Evolutionary conservation across 2,113 vertebrate genomes (phyloP).

Genomic region (Sterna hirundo): DNA sequence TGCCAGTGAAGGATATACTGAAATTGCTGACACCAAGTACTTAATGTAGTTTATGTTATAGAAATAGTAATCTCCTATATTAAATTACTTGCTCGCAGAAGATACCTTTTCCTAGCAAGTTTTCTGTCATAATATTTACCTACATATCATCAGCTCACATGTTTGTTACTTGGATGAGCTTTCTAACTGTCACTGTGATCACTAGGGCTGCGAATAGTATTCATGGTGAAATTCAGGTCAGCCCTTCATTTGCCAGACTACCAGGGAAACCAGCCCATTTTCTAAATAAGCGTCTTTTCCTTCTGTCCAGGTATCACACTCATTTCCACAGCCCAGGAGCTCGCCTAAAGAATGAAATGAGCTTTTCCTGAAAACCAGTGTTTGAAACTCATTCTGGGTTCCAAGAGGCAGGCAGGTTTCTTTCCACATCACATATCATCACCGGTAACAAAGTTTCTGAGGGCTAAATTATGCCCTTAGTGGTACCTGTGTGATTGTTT

Average conservation of each 20-base stretch:
- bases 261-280: neutral
- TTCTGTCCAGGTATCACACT: neutral
- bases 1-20: conserved; percentile 13
- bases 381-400: neutral
- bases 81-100: conserved; percentile 11
- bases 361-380: neutral
- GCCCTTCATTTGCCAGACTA: neutral
- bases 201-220: neutral
- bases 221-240: neutral
- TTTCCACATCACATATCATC: neutral
- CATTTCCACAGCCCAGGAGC: neutral
- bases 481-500: neutral
- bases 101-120: neutral
- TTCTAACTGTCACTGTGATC: neutral
- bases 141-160: neutral
- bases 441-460: neutral
- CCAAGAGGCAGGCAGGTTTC: neutral
- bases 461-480: neutral
- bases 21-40: conserved; percentile 47
- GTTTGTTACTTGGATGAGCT: neutral
- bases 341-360: neutral
- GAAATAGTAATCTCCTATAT: conserved; percentile 31
- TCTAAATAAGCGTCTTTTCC: neutral
- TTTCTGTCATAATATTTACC: conserved; percentile 38
- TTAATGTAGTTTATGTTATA: conserved; percentile 18